Percentiles rank a stretch among this genome's conserved stretches.
phyloP scores from a whole-genome alignment of 2,797 vertebrate species.

The Pampus argenteus region DNA sequence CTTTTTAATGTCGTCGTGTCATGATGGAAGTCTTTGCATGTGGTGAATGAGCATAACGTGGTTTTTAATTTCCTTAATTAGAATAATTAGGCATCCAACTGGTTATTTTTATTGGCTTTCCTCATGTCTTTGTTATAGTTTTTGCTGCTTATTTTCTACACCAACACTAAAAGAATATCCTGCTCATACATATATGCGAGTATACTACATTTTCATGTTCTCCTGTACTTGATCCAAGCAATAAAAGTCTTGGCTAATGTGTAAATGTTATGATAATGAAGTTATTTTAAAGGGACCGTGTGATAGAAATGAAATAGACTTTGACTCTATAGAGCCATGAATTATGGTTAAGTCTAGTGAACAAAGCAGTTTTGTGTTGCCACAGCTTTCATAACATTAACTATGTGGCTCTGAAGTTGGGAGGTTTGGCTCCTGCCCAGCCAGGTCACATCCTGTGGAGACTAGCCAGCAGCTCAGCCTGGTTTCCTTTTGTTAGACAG shows the following conservation, averaged over 20 bases:
- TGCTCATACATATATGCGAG: background rate
- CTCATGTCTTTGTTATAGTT: background rate
- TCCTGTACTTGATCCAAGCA: background rate
- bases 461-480: slow-evolving; percentile 45
- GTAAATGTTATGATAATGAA: background rate
- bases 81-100: background rate
- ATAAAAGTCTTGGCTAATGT: slow-evolving; percentile 6
- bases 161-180: background rate
- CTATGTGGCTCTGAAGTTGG: slow-evolving; percentile 46
- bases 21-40: background rate
- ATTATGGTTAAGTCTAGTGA: slow-evolving; percentile 14
- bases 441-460: slow-evolving; percentile 72
- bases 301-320: background rate
- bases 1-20: background rate
- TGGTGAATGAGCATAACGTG: background rate
- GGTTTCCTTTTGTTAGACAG: slow-evolving; percentile 65
- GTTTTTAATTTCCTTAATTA: background rate
- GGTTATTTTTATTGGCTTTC: background rate
- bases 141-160: background rate
- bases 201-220: background rate
- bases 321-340: background rate
- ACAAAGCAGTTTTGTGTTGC: slow-evolving; percentile 46
- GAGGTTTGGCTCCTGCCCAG: slow-evolving; percentile 67
- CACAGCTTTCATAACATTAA: slow-evolving; percentile 51
- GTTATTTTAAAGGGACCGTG: background rate